Evolutionary conservation across 2,888 invertebrate genomes (phyloP).

Genomic region (Chouioia cunea): DNA sequence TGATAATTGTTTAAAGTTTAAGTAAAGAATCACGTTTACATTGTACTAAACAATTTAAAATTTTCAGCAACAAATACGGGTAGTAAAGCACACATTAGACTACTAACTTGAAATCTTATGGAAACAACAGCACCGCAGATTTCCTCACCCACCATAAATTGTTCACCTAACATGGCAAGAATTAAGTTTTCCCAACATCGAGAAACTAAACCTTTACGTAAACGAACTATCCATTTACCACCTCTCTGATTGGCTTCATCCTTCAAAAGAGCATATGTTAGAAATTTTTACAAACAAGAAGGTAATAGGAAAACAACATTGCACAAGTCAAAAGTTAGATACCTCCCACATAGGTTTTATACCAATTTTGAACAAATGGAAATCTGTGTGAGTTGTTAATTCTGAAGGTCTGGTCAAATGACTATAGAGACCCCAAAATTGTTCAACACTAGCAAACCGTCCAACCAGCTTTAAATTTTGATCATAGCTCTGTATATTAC

Average conservation of each 20-base stretch:
- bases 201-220: conserved; percentile 94
- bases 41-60: conserved; percentile 25
- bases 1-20: no score
- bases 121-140: conserved; percentile 98
- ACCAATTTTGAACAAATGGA: conserved; percentile 97
- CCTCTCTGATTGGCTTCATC: conserved; percentile 96
- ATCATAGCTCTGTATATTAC: conserved; percentile 73
- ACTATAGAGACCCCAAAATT: conserved; percentile 97
- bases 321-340: conserved; percentile 51
- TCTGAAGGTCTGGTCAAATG: conserved; percentile 92
- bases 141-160: conserved; percentile 98
- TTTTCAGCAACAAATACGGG: no score
- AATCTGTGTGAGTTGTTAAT: conserved; percentile 90
- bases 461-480: conserved; percentile 91
- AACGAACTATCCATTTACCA: conserved; percentile 97
- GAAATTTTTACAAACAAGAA: conserved; percentile 16
- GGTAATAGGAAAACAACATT: conserved; percentile 4
- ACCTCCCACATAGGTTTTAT: conserved; percentile 99
- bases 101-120: conserved; percentile 85
- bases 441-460: conserved; percentile 92
- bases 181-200: conserved; percentile 99
- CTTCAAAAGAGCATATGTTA: conserved; percentile 62
- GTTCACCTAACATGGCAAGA: conserved; percentile 98
- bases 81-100: not conserved
- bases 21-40: not conserved